Percentiles rank a stretch among this genome's conserved stretches.
Evolutionary conservation across 2,113 vertebrate species (phyloP).

Genomic region (Malurus melanocephalus): DNA sequence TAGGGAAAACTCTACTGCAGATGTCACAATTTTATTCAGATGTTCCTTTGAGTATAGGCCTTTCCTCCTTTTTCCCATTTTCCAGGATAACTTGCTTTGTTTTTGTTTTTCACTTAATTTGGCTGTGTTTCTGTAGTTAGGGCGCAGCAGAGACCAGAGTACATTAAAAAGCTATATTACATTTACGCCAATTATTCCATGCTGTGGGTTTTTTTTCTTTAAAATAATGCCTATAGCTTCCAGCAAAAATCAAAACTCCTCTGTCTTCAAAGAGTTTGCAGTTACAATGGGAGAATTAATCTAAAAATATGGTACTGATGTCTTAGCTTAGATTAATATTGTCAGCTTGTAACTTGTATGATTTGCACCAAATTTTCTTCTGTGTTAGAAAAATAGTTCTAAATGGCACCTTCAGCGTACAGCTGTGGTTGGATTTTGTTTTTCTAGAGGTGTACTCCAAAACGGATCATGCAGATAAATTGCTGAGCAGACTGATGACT

Average conservation of each 20-base stretch:
- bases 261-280: constrained; percentile 54
- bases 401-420: neutral
- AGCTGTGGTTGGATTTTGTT: neutral
- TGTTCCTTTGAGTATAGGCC: constrained; percentile 67
- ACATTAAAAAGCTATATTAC: constrained; percentile 33
- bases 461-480: neutral
- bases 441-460: neutral
- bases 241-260: constrained; percentile 61
- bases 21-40: constrained; percentile 82
- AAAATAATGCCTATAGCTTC: constrained; percentile 55
- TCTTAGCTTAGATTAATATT: constrained; percentile 32
- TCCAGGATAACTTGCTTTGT: neutral
- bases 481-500: neutral
- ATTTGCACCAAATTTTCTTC: neutral
- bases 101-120: constrained; percentile 13
- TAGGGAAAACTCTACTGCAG: constrained; percentile 81
- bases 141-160: neutral
- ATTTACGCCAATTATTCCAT: constrained; percentile 44
- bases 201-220: neutral
- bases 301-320: neutral
- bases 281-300: constrained; percentile 39
- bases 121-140: constrained; percentile 38
- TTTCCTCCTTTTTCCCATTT: neutral
- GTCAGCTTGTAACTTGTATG: neutral
- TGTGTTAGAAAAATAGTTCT: neutral